A percentile compares a stretch with the other conserved stretches of the same genome.
phyloP scores from a whole-genome alignment of 2,113 vertebrate genomes.

The Dipodomys merriami region DNA sequence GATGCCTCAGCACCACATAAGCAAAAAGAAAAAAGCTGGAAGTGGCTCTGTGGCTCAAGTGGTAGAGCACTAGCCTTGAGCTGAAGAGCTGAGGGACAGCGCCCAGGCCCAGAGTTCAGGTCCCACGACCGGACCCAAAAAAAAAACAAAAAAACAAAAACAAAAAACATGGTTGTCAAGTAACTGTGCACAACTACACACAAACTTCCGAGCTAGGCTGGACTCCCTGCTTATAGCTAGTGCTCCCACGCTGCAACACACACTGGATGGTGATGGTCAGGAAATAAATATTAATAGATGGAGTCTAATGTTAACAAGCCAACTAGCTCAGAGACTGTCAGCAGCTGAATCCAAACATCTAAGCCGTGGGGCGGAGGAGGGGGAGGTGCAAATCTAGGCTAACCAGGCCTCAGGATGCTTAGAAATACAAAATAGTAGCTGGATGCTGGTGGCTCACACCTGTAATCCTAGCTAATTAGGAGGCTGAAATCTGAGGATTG shows the following conservation, averaged over 20 bases:
- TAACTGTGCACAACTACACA: neutral
- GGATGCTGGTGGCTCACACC: too few relatives aligned
- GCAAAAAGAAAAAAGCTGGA: too few relatives aligned
- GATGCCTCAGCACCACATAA: too few relatives aligned
- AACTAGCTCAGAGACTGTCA: neutral
- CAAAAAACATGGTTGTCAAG: too few relatives aligned
- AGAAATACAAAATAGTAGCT: neutral
- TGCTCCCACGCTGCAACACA: neutral
- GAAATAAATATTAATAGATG: neutral
- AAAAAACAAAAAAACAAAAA: too few relatives aligned
- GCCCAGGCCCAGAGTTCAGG: neutral
- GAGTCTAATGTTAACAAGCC: neutral
- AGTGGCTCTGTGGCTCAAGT: too few relatives aligned
- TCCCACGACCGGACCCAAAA: too few relatives aligned
- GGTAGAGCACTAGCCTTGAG: too few relatives aligned
- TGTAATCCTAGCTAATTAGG: too few relatives aligned
- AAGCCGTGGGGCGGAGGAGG: neutral
- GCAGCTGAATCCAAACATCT: neutral
- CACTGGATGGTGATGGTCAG: neutral
- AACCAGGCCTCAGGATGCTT: neutral
- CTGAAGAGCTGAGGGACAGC: too few relatives aligned
- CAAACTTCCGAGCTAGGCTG: neutral
- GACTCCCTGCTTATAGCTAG: neutral
- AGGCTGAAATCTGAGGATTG: too few relatives aligned
- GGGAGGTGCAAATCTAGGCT: neutral